Evolutionary conservation across 2,113 vertebrate species (phyloP), one percentile per base, ranked within the genome.

Genomic region (Morone saxatilis): DNA sequence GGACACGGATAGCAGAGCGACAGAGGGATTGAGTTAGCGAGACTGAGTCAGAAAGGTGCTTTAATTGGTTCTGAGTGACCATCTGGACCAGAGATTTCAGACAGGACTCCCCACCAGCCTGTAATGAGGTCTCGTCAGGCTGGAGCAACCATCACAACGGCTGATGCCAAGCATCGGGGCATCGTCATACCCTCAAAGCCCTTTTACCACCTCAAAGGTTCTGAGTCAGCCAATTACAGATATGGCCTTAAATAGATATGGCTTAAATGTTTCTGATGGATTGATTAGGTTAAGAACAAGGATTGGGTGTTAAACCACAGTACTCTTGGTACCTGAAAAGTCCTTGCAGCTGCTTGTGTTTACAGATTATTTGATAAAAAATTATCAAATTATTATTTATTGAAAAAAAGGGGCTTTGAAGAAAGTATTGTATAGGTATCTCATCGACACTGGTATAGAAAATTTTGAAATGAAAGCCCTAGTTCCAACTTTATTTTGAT

Each of bases 81-180:
- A 84, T 86, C 73, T 89, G 83, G 88, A 65, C 71, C 76, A 41
- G 74, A 84, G 65, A 56, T 73, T 78, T 71, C 74, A 74, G 87
- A 86, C 79, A 68, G 82, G 88, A 76, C 87, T 82, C 83, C 90
- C 87, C 75, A 67, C 81, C 56, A 31, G 81, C 61, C 61, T 50
- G 54, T 90, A 92, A 90, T 90, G 83, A 92, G 83, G 72, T 79
- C 72, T 84, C 43, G 3, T 77, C 78, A 86, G 71, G 70, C 70
- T 5, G 41, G 71, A 78, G 79, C 47, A 57, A 67, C 79, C 65
- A 67, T 86, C 71, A 9, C 19, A 38, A 54, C 31, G 5, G 60
- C 56, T 79, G 57, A 61, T 84, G 77, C 86, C 69, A 73, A 40
- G n/a, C 80, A 66, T 61, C 12, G 22, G 45, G 60, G 51, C 50